Evolutionary conservation across 1,140 invertebrate genomes (phyloP).

Genomic region (Chymomyza costata): DNA sequence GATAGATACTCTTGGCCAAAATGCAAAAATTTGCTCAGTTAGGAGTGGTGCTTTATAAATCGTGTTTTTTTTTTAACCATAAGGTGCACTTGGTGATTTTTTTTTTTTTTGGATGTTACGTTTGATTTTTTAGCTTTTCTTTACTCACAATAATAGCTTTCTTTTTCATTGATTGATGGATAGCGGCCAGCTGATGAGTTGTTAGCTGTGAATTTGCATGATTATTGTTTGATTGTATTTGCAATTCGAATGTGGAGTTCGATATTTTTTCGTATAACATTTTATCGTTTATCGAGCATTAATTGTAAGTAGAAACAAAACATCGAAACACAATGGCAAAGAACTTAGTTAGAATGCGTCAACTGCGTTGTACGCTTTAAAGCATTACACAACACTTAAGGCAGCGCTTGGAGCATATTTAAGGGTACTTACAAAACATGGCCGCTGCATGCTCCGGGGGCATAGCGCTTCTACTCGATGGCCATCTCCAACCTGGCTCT

Average conservation of each 20-base stretch:
- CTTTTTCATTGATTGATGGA: constrained; percentile 78
- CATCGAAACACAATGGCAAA: constrained; percentile 46
- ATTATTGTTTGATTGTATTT: constrained; percentile 54
- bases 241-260: constrained; percentile 26
- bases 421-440: constrained; percentile 69
- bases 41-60: constrained; percentile 33
- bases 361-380: constrained; percentile 19
- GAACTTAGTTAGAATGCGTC: constrained; percentile 43
- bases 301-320: constrained; percentile 20
- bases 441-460: constrained; percentile 74
- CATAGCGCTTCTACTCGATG: constrained; percentile 78
- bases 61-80: constrained; percentile 19
- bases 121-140: constrained; percentile 40
- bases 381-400: too few species aligned
- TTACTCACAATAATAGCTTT: constrained; percentile 81
- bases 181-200: constrained; percentile 76
- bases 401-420: constrained; percentile 4
- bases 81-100: constrained; percentile 13
- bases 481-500: constrained; percentile 85
- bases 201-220: constrained; percentile 77
- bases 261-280: too few species aligned
- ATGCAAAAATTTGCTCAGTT: constrained; percentile 19
- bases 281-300: constrained; percentile 18
- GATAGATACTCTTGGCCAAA: too few species aligned
- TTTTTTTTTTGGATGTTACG: constrained; percentile 14